Conservation (phyloP, 2,888 invertebrate genomes). For the Gymnocheta viridis region DNA sequence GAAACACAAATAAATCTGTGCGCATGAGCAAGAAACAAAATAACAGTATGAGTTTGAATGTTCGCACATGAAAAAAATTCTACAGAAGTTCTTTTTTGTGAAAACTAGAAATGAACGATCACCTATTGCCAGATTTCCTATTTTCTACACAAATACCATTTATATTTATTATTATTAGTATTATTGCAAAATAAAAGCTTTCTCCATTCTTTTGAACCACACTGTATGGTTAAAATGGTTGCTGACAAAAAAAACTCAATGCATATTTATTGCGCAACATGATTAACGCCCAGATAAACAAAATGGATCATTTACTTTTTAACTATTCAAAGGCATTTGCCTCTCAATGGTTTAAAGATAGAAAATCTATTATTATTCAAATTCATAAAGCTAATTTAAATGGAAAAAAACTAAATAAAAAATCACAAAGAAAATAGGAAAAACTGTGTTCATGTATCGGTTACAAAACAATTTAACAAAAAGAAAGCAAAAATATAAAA, state of each 20-base stretch:
- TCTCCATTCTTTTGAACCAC: background rate
- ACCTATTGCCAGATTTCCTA: too few species aligned
- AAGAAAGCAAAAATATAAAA: slow-evolving; percentile 24
- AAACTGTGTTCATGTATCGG: slow-evolving; percentile 59
- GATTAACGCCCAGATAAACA: slow-evolving; percentile 65
- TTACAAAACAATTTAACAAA: slow-evolving; percentile 63
- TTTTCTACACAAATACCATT: background rate
- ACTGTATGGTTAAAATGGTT: background rate
- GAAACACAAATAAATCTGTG: too few species aligned
- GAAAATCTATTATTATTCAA: slow-evolving; percentile 40
- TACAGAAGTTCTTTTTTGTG: too few species aligned
- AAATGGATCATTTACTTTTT: slow-evolving; percentile 66
- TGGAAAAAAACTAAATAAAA: slow-evolving; percentile 11
- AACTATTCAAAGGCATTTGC: slow-evolving; percentile 44
- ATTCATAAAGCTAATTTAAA: slow-evolving; percentile 48
- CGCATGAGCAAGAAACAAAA: too few species aligned
- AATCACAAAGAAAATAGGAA: slow-evolving; percentile 41
- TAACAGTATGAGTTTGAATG: too few species aligned
- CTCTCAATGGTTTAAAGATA: slow-evolving; percentile 22
- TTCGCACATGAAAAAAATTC: too few species aligned
- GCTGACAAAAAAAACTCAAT: background rate
- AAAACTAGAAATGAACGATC: too few species aligned
- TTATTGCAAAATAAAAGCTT: background rate
- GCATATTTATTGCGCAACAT: slow-evolving; percentile 62
- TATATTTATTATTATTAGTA: too few species aligned